phyloP scores from a whole-genome alignment of 2,113 vertebrate species.

The Irena cyanogastra region DNA sequence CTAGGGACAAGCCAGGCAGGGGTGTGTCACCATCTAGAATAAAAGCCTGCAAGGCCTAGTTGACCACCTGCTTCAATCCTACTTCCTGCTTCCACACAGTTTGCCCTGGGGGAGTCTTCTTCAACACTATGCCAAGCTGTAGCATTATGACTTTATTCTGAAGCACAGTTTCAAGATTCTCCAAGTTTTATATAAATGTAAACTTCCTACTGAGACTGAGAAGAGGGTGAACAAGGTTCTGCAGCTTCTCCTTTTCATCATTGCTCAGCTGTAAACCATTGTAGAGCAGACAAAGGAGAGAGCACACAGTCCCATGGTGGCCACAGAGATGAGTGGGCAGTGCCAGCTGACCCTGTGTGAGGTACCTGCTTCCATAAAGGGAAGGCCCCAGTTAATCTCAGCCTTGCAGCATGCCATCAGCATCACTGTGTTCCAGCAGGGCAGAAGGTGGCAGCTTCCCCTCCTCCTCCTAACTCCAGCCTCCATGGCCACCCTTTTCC shows the following conservation, averaged over 20 bases:
- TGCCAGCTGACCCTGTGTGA: background rate
- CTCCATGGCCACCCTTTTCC: background rate
- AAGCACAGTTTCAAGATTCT: background rate
- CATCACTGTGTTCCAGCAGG: background rate
- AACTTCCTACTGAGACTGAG: background rate
- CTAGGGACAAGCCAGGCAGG: background rate
- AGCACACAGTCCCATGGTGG: background rate
- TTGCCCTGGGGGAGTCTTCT: background rate
- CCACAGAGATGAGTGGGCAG: background rate
- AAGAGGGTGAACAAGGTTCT: background rate
- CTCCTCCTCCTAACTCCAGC: background rate
- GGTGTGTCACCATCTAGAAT: background rate
- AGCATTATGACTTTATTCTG: background rate
- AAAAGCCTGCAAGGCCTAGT: background rate
- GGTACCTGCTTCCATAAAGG: background rate
- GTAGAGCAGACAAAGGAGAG: background rate
- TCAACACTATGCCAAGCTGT: background rate
- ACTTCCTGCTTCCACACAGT: background rate
- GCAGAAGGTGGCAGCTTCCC: background rate
- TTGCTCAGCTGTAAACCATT: background rate
- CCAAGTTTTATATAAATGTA: background rate
- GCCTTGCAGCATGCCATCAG: background rate
- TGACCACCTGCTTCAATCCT: background rate
- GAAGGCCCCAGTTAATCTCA: background rate
- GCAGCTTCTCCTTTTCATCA: background rate